These are phyloP conservation scores for Sphaerophoria taeniata DNA, from an alignment of 2,888 invertebrate species.

Conservation along the genomic window DNA sequence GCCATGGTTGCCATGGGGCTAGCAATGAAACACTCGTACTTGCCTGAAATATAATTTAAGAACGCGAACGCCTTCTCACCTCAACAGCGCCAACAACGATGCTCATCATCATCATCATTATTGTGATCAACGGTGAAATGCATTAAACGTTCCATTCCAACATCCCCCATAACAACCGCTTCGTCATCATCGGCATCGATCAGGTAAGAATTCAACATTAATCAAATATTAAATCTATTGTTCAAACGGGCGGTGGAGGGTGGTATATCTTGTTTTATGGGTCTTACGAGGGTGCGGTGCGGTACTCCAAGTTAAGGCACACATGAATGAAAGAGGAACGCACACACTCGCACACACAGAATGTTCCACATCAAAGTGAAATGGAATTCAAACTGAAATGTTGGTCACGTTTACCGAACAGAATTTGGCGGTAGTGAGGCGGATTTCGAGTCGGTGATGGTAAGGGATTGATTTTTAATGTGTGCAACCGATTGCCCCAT, in stretches of 20 bases:
- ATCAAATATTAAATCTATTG: conserved; percentile 67
- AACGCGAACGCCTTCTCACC: conserved; percentile 15
- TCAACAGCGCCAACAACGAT: neutral
- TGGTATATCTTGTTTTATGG: neutral
- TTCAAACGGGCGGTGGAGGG: neutral
- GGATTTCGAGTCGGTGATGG: conserved; percentile 6
- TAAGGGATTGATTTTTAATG: neutral
- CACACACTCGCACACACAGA: conserved; percentile 4
- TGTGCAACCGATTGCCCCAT: conserved; percentile 1
- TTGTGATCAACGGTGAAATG: neutral
- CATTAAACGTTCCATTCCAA: conserved; percentile 5
- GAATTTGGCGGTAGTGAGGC: neutral
- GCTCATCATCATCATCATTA: neutral
- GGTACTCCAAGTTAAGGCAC: neutral
- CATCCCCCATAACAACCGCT: neutral
- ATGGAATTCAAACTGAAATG: conserved; percentile 52
- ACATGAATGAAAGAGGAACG: conserved; percentile 34
- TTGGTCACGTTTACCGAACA: conserved; percentile 58
- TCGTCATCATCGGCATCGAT: conserved; percentile 9
- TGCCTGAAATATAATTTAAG: conserved; percentile 24
- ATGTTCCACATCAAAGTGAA: conserved; percentile 51
- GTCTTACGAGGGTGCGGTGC: too few relatives aligned
- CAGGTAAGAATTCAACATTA: conserved; percentile 60
- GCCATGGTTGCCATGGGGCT: conserved; percentile 11
- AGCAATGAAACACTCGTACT: conserved; percentile 13